These are phyloP conservation scores for Porphyrio hochstetteri DNA, from an alignment of 2,113 vertebrate species.

Conservation along the genomic window DNA sequence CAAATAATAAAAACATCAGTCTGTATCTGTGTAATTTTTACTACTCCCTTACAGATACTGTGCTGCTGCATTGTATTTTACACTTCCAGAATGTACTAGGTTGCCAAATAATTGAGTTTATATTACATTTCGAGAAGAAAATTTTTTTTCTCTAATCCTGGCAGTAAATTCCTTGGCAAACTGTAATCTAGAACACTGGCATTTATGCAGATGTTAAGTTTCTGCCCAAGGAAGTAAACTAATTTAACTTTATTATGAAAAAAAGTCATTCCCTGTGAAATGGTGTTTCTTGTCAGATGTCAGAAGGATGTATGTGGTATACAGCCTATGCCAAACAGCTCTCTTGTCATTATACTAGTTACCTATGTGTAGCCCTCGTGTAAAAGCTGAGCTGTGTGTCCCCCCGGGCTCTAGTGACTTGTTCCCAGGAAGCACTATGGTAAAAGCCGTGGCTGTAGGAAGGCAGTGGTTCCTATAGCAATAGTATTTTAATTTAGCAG, in stretches of 20 bases:
- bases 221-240: not conserved
- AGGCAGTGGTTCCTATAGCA: not conserved
- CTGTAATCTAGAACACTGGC: not conserved
- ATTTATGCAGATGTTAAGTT: not conserved
- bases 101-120: not conserved
- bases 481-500: fast-evolving
- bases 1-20: not conserved
- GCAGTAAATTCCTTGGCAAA: not conserved
- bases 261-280: not conserved
- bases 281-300: not conserved
- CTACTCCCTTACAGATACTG: not conserved
- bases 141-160: not conserved
- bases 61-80: not conserved
- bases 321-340: not conserved
- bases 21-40: not conserved
- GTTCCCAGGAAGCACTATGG: not conserved
- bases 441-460: too few relatives aligned
- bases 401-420: not conserved
- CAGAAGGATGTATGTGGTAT: not conserved
- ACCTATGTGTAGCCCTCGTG: not conserved
- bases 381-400: not conserved
- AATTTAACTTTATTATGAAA: not conserved
- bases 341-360: not conserved
- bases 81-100: not conserved
- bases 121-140: not conserved